These are phyloP conservation scores for Mycetomoellerius zeteki DNA, from an alignment of 1,140 invertebrate species.

Conservation along the genomic window DNA sequence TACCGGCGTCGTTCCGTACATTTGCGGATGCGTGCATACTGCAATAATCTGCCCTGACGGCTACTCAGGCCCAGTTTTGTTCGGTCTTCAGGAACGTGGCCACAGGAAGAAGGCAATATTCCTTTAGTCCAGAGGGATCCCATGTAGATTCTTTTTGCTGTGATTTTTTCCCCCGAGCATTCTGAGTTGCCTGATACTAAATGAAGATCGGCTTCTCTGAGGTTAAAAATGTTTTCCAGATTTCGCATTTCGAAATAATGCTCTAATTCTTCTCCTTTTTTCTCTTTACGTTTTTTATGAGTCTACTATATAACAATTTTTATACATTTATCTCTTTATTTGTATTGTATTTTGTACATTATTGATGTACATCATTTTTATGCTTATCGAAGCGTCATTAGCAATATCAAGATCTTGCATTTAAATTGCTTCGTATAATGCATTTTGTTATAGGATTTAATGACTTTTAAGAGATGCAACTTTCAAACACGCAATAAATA, in stretches of 20 bases:
- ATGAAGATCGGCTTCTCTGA: not conserved
- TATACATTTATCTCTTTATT: not conserved
- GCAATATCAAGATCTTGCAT: constrained; percentile 4
- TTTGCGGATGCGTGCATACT: constrained; percentile 22
- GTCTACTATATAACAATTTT: not conserved
- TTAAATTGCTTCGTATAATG: not conserved
- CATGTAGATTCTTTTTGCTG: not conserved
- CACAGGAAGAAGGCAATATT: not conserved
- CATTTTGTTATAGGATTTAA: constrained; percentile 3
- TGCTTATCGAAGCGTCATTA: not conserved
- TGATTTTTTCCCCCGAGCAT: not conserved
- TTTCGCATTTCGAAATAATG: not conserved
- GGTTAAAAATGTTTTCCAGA: not conserved
- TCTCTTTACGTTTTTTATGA: not conserved
- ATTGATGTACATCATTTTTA: not conserved
- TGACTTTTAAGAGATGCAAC: constrained; percentile 9
- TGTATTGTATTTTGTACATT: not conserved
- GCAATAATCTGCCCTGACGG: constrained; percentile 4
- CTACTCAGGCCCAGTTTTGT: not conserved
- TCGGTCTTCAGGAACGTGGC: constrained; percentile 11
- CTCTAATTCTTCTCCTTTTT: not conserved
- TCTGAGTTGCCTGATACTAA: not conserved
- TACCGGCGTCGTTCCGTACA: constrained; percentile 22
- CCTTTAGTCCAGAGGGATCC: not conserved
- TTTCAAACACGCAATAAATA: constrained; percentile 20